Base-by-base conservation (phyloP, 2,797 vertebrate genomes). In the Prunella strophiata region DNA sequence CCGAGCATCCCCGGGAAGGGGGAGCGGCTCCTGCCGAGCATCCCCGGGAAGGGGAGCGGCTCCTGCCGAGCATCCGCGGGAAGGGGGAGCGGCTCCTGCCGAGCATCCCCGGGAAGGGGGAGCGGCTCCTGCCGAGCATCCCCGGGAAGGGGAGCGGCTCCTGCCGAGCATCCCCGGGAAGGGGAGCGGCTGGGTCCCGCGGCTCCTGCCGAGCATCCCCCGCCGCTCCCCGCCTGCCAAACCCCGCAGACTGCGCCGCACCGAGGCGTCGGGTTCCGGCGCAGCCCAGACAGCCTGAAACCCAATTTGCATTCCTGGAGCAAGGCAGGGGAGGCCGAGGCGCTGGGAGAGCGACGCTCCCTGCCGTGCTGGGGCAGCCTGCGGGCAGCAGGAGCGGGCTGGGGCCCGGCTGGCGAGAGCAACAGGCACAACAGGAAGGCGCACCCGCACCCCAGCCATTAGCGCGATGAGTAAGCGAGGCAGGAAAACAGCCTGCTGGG, bases 341-440 rank as follows among this genome's bases (percentile, higher is more conserved):
- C 6, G 4, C 38, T 8, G 61, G 22, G 61, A 72, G 47, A 5
- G 26, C 3, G 2, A 7, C 17, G 25, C 63, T 72, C 47, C 47
- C n/a, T 1, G 32, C 3, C 16, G 82, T 3, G 51, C 9, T 5
- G 3, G 67, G 76, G 78, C 89, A 55, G 78, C 74, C 94, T 0
- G 47, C 20, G 30, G 92, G 84, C 92, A 14, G 22, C 32, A 4
- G 8, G 19, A 68, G 92, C 38, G 43, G 83, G 93, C 62, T 17
- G 71, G 40, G 78, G 48, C 58, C 43, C 23, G 30, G 81, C 90
- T 8, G 88, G 93, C 55, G 5, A 74, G 93, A 1, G 87, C 81
- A 23, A 73, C 95, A 52, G 90, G 95, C 88, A 18, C 88, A 29
- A 5, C 95, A 85, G 94, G 94, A 85, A 72, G 4, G 78, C 74